A percentile compares a stretch with the other conserved stretches of the same genome.
phyloP scores from a whole-genome alignment of 2,113 vertebrate genomes.

The Sitta europaea region DNA sequence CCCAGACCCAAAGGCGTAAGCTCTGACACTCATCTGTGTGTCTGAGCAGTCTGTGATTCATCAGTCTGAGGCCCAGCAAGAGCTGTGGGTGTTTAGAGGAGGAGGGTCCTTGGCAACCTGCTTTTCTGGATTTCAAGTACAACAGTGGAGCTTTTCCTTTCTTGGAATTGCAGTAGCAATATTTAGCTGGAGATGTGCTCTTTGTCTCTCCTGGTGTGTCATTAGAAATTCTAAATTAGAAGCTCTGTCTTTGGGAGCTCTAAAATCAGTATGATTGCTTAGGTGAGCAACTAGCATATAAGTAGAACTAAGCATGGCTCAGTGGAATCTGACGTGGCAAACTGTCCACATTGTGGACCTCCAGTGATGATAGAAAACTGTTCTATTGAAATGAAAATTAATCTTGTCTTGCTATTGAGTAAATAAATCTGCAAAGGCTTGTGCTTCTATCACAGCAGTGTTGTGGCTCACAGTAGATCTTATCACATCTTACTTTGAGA shows the following conservation, averaged over 20 bases:
- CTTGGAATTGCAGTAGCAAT: neutral
- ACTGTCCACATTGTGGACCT: neutral
- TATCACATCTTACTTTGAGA: neutral
- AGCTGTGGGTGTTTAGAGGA: neutral
- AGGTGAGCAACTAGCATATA: neutral
- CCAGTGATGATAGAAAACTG: neutral
- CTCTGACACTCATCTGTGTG: neutral
- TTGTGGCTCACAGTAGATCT: neutral
- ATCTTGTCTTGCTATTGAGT: neutral
- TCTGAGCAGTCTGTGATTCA: neutral
- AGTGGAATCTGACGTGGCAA: neutral
- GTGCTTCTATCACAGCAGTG: neutral
- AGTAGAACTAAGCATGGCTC: neutral
- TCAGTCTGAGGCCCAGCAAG: neutral
- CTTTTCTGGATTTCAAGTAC: neutral
- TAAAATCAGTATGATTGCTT: neutral
- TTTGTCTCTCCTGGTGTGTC: neutral
- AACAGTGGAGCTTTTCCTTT: neutral
- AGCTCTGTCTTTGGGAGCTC: neutral
- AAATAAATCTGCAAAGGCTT: neutral
- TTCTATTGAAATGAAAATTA: neutral
- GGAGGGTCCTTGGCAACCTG: neutral
- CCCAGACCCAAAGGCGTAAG: neutral
- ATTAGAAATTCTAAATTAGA: neutral
- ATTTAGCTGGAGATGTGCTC: neutral